phyloP scores from a whole-genome alignment of 2,888 invertebrate species.

The Leuctra nigra region DNA sequence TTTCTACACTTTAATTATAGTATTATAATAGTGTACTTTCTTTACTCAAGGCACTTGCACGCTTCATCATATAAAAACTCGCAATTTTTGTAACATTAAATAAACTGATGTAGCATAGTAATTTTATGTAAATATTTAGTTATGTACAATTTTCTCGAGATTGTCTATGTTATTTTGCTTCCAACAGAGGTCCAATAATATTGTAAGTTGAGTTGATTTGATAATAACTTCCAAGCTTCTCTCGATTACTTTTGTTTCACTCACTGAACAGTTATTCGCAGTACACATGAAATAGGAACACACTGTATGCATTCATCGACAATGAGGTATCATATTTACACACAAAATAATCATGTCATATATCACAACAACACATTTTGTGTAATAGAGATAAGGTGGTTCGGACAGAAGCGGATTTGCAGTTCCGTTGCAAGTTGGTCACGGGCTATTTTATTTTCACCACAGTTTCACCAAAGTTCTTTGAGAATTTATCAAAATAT shows the following conservation, averaged over 20 bases:
- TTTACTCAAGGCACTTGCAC: constrained; percentile 12
- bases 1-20: background rate
- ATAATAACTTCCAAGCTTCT: background rate
- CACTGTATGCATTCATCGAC: background rate
- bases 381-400: too few species aligned
- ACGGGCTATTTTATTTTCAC: too few species aligned
- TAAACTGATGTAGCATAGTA: constrained; percentile 3
- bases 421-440: too few species aligned
- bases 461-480: background rate
- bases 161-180: constrained; percentile 8
- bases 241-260: background rate
- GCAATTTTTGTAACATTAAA: background rate
- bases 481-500: too few species aligned
- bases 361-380: background rate
- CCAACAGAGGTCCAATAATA: constrained; percentile 3
- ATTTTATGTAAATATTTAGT: constrained; percentile 4
- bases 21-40: constrained; percentile 11
- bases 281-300: background rate
- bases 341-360: constrained; percentile 3
- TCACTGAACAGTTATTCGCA: background rate
- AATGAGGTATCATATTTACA: constrained; percentile 2
- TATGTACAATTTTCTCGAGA: constrained; percentile 6
- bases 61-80: constrained; percentile 10
- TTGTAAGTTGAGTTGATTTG: background rate
- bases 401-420: too few species aligned